Base-by-base conservation (phyloP, 2,888 invertebrate genomes). In the Cephus rjabovi region DNA sequence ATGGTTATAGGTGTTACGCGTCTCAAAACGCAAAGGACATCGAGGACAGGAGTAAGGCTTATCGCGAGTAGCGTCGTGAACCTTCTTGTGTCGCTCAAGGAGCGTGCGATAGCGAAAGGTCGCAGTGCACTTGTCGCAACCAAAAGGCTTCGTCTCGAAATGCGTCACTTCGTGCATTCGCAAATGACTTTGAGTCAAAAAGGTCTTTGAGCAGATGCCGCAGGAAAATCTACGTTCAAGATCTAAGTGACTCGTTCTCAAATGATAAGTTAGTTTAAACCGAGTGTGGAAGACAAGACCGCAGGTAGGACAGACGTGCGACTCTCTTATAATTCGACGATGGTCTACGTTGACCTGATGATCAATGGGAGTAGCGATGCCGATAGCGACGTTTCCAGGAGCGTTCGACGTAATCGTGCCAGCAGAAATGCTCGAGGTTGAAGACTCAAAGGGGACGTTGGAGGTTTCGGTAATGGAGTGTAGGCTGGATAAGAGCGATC, bases 21-120 rank as follows among this genome's bases (percentile, higher is more conserved):
- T 91, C 79, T 91, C 92, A 81, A 92, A 92, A 11, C 91, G 87
- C 91, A 91, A 89, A n/a, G 89, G 82, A 73, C 92, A 92, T 31
- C 89, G 89, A 0, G 91, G 86, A 73, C 92, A 92, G 1, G 91
- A 90, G 76, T 90, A 92, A 0, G 91, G 91, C 75, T 91, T 91
- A 70, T 90, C 91, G 76, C 86, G 87, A 12, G 87, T 87, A 69
- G 86, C 83, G 34, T 90, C 90, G 84, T 92, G 92, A 83, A 90
- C 89, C 79, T 88, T 90, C 77, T 87, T 88, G 83, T 92, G 92
- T 37, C 91, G 90, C 77, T 92, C 92, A 33, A 92, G 86, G 0
- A 91, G 86, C 30, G 92, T 91, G 11, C 91, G 88, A 74, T 92
- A 92, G 0, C 92, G 89, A 82, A 91, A 92, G 35, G 86, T 91